Evolutionary conservation across 2,113 vertebrate genomes (phyloP).

Genomic region (Rhynchomys soricoides): DNA sequence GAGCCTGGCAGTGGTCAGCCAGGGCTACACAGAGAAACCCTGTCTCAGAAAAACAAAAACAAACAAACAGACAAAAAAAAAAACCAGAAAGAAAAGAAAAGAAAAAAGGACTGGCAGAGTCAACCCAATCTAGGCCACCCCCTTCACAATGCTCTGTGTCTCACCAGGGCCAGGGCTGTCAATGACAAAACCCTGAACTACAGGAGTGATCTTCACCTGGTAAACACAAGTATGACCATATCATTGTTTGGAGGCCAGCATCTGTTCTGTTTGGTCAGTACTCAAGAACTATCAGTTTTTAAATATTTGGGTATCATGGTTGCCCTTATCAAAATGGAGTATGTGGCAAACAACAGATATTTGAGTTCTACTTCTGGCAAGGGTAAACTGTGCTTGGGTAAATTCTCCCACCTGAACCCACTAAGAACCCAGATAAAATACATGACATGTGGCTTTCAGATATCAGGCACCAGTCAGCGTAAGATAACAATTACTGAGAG

Average conservation of each 20-base stretch:
- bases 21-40: no score
- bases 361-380: constrained; percentile 57
- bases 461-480: neutral
- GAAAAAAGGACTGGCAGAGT: neutral
- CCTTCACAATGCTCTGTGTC: neutral
- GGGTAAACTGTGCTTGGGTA: neutral
- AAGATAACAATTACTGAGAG: neutral
- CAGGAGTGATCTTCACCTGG: constrained; percentile 9
- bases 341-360: constrained; percentile 59
- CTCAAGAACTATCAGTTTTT: constrained; percentile 21
- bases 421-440: constrained; percentile 51
- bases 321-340: constrained; percentile 57
- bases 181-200: neutral
- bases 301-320: constrained; percentile 59
- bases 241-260: constrained; percentile 22
- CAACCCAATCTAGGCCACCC: neutral
- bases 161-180: neutral
- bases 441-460: neutral
- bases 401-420: constrained; percentile 20
- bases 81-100: no score
- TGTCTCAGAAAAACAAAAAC: no score
- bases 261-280: constrained; percentile 58
- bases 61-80: no score
- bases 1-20: neutral
- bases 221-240: constrained; percentile 3